phyloP scores from a whole-genome alignment of 2,113 vertebrate genomes.

The Phoxinus phoxinus region DNA sequence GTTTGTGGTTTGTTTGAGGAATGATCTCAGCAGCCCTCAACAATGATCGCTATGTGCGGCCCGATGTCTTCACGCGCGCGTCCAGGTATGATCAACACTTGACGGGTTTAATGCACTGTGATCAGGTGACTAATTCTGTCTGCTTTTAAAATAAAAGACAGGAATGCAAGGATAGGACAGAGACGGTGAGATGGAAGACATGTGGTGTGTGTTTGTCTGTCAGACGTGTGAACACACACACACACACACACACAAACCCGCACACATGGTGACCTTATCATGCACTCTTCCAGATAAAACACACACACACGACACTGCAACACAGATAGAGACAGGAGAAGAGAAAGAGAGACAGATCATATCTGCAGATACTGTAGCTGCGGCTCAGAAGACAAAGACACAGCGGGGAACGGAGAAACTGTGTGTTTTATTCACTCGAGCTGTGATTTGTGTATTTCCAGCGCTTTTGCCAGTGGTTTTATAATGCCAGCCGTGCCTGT shows the following conservation, averaged over 20 bases:
- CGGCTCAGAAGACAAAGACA: not conserved
- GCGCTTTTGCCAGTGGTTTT: slow-evolving; percentile 3
- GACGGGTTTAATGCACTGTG: not conserved
- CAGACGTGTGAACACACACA: slow-evolving; percentile 14
- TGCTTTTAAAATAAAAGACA: not conserved
- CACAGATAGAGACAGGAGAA: not conserved
- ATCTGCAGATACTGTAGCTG: not conserved
- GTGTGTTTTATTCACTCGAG: not conserved
- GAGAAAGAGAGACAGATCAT: not conserved
- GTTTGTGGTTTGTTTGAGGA: slow-evolving; percentile 16
- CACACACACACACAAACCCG: slow-evolving; percentile 4
- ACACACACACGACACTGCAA: slow-evolving; percentile 5
- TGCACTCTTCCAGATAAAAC: not conserved
- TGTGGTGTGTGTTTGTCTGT: slow-evolving; percentile 18
- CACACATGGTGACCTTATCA: slow-evolving; percentile 30
- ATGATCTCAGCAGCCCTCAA: slow-evolving; percentile 2
- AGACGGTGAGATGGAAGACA: not conserved
- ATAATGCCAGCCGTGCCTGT: slow-evolving; percentile 23
- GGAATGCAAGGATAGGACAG: not conserved
- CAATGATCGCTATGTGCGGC: slow-evolving; percentile 12
- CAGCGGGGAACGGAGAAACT: not conserved
- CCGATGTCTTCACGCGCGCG: not conserved
- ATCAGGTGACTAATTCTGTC: not conserved
- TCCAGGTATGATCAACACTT: slow-evolving; percentile 3
- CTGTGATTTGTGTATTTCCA: slow-evolving; percentile 19